Percentiles rank a stretch among this genome's conserved stretches.
Conservation (phyloP, 2,797 vertebrate genomes). For the Tympanoctomys barrerae region DNA sequence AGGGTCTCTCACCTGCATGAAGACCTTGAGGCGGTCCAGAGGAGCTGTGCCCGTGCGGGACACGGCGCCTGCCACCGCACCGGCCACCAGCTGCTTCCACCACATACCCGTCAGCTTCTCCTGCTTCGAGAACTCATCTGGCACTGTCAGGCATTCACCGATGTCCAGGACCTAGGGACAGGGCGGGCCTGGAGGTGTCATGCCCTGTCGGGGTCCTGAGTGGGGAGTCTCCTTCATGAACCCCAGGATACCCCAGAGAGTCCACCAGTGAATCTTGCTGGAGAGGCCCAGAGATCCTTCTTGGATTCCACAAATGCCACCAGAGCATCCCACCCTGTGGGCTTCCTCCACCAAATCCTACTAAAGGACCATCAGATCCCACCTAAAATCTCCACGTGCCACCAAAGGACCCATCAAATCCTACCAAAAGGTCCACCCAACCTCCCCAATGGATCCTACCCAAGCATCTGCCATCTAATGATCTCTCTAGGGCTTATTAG, state of each 20-base stretch:
- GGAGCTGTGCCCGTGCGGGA: conserved; percentile 88
- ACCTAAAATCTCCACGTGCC: not conserved
- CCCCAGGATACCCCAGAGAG: not conserved
- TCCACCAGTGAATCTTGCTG: not conserved
- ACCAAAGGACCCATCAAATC: not conserved
- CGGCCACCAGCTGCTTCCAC: conserved; percentile 88
- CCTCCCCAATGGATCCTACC: not conserved
- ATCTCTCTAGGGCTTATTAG: not conserved
- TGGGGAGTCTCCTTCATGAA: not conserved
- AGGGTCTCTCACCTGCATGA: conserved; percentile 87
- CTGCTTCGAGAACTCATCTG: conserved; percentile 86
- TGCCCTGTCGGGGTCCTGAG: not conserved
- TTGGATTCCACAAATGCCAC: not conserved
- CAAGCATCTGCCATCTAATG: not conserved
- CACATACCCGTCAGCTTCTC: conserved; percentile 86
- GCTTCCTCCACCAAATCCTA: not conserved
- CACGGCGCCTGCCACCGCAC: conserved; percentile 84
- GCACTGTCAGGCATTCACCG: conserved; percentile 86
- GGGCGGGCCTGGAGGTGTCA: not conserved
- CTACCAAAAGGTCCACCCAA: not conserved
- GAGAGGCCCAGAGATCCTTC: not conserved
- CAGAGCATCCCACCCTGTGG: not conserved
- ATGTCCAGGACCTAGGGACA: conserved; percentile 86
- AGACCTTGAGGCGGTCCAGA: conserved; percentile 88
- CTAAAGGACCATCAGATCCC: not conserved